Conservation (phyloP, 1,140 invertebrate genomes). For the Semibalanus balanoides region DNA sequence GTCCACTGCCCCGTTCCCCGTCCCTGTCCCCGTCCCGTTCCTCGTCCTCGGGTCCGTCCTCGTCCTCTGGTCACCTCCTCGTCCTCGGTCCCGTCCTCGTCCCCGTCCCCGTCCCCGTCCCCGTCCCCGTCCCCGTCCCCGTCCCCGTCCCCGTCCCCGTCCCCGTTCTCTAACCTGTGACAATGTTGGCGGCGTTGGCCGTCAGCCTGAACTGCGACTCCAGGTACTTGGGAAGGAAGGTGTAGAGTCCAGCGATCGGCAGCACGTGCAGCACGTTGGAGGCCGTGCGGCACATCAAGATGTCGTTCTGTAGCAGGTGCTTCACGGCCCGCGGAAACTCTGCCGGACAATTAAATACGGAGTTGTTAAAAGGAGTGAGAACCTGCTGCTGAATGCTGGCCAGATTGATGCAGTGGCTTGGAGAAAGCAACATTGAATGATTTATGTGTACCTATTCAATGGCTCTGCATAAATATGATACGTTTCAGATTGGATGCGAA, state of each 20-base stretch:
- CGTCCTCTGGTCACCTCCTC: too few species aligned
- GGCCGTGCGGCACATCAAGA: conserved; percentile 74
- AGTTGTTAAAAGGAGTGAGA: too few species aligned
- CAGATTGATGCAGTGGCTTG: too few species aligned
- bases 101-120: not conserved
- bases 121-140: conserved; percentile 2
- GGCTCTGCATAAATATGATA: too few species aligned
- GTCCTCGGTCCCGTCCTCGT: not conserved
- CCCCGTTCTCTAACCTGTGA: conserved; percentile 46
- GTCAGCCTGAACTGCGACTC: conserved; percentile 79
- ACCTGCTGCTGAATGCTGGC: too few species aligned
- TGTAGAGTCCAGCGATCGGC: conserved; percentile 78
- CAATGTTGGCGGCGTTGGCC: conserved; percentile 74
- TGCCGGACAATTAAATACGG: too few species aligned
- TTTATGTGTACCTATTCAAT: too few species aligned
- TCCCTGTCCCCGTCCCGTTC: too few species aligned
- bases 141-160: not conserved
- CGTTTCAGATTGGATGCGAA: too few species aligned
- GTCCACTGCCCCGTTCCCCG: too few species aligned
- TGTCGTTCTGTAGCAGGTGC: conserved; percentile 70
- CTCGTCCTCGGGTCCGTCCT: too few species aligned
- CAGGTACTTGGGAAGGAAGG: conserved; percentile 84
- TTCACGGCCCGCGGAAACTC: conserved; percentile 79
- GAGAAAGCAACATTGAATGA: too few species aligned
- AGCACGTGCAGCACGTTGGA: conserved; percentile 76